Base-by-base conservation (phyloP, 2,113 vertebrate species). In the Hepsetus odoe region DNA sequence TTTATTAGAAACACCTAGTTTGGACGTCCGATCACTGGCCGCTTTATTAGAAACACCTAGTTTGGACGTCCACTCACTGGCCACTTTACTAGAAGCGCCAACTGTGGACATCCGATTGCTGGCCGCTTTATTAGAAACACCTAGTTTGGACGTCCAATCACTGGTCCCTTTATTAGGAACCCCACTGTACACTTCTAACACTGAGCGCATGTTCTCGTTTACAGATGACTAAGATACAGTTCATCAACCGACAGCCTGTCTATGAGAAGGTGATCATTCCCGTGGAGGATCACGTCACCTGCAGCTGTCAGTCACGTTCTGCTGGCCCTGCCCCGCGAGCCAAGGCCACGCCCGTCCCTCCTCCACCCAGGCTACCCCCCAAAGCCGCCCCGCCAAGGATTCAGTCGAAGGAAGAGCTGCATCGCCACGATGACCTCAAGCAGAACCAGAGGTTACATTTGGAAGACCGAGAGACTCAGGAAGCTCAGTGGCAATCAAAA, bases 161-260 rank as follows among this genome's bases (percentile, higher is more conserved):
- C n/a, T n/a, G n/a, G n/a, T n/a, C n/a, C n/a, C n/a, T n/a, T n/a
- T n/a, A n/a, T n/a, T n/a, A n/a, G n/a, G n/a, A n/a, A n/a, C n/a
- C n/a, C n/a, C n/a, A n/a, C n/a, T n/a, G n/a, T n/a, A n/a, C n/a
- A n/a, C n/a, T n/a, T n/a, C 51, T 64, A 24, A 33, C 1, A 64
- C 28, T 51, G 8, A 56, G 2, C 56, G 2, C 16, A 18, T 30
- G 42, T 1, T 59, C 6, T 74, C 59, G 44, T 24, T 53, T 35
- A 66, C 64, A 99, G 97, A 96, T 99, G 83, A 92, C 89, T 24
- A 99, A 98, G 90, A 96, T 97, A 0, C 92, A 94, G 85, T 94
- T 93, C 33, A 85, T 93, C 7, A 92, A 93, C 85, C 90, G 35
- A 87, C 92, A 89, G 80, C 77, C 92, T 7, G 83, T 79, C 74